Conservation (phyloP, 1,140 invertebrate species). For the Apis cerana region DNA sequence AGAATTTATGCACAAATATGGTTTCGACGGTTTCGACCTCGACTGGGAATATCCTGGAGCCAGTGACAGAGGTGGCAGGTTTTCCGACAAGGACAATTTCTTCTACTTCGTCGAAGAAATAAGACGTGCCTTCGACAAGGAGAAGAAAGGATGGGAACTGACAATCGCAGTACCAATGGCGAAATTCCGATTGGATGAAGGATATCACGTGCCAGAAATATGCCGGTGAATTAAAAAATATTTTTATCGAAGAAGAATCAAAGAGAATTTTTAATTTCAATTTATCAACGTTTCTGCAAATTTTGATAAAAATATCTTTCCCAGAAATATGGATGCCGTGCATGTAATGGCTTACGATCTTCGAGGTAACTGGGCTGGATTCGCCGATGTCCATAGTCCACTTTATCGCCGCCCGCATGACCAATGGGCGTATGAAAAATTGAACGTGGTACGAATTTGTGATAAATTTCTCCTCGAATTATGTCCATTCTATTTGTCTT, state of each 20-base stretch:
- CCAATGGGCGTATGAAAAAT: conserved; percentile 92
- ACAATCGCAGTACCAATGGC: conserved; percentile 93
- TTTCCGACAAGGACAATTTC: conserved; percentile 91
- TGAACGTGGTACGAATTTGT: conserved; percentile 89
- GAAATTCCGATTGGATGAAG: conserved; percentile 91
- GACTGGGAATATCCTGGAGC: conserved; percentile 95
- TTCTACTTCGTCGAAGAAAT: conserved; percentile 92
- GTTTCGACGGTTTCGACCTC: conserved; percentile 91
- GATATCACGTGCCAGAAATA: conserved; percentile 93
- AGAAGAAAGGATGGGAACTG: conserved; percentile 90
- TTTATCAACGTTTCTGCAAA: no score
- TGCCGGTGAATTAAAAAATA: conserved; percentile 85
- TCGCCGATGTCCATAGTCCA: conserved; percentile 93
- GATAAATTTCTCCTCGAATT: no score
- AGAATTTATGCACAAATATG: conserved; percentile 89
- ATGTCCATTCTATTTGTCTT: no score
- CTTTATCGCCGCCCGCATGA: conserved; percentile 91
- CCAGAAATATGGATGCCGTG: conserved; percentile 88
- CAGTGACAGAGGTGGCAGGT: conserved; percentile 91
- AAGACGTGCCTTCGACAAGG: conserved; percentile 88
- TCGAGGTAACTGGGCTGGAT: conserved; percentile 94
- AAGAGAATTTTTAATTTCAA: no score
- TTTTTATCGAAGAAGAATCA: background rate
- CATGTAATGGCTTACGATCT: conserved; percentile 96
- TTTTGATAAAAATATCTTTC: background rate